These are phyloP conservation scores for Brenthis ino DNA, from an alignment of 2,888 invertebrate species.

Conservation along the genomic window DNA sequence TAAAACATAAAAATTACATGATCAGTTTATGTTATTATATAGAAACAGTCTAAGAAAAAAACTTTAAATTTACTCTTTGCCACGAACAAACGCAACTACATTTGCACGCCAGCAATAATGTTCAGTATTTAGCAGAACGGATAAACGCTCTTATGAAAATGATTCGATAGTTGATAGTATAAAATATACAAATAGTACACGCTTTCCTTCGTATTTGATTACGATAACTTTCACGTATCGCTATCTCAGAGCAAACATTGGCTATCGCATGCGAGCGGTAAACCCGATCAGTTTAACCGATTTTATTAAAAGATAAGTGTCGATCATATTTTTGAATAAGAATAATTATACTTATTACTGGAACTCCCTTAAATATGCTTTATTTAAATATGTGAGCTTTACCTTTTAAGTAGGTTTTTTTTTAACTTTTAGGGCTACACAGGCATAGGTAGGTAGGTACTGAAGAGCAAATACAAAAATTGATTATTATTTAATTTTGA, in stretches of 20 bases:
- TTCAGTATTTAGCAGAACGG: conserved; percentile 24
- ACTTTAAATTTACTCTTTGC: no score
- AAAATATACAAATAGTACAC: conserved; percentile 39
- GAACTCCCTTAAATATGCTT: no score
- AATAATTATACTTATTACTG: neutral
- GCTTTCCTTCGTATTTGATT: conserved; percentile 63
- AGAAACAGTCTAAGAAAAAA: no score
- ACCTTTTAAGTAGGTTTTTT: no score
- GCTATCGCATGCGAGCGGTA: conserved; percentile 44
- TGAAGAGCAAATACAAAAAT: no score
- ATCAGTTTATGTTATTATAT: no score
- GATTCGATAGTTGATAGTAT: conserved; percentile 32
- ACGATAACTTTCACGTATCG: conserved; percentile 73
- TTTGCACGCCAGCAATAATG: no score
- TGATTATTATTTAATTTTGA: no score
- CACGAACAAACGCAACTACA: no score
- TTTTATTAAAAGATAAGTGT: conserved; percentile 5
- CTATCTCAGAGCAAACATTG: conserved; percentile 59
- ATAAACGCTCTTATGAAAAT: conserved; percentile 31
- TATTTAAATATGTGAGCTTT: neutral
- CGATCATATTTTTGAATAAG: neutral
- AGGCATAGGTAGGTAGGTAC: no score
- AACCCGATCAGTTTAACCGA: conserved; percentile 20
- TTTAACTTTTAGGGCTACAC: no score
- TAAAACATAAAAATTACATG: no score